Evolutionary conservation across 2,888 invertebrate genomes (phyloP).

Genomic region (Agonum fuliginosum): DNA sequence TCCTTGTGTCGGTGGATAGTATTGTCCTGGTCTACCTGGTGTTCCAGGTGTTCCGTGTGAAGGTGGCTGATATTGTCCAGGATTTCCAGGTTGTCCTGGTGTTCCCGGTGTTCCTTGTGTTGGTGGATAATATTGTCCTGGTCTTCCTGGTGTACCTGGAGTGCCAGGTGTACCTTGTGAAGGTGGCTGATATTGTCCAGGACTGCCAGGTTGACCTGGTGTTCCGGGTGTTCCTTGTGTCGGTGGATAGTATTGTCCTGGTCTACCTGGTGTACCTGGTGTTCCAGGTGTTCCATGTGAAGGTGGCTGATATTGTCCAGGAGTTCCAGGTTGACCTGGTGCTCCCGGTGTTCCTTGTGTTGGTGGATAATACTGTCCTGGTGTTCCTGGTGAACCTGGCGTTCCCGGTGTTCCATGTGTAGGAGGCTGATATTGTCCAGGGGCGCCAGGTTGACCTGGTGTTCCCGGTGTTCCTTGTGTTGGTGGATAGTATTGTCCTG

Average conservation of each 20-base stretch:
- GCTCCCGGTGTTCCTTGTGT: slow-evolving; percentile 65
- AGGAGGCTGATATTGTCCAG: too few relatives aligned
- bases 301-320: slow-evolving; percentile 66
- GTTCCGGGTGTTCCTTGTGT: slow-evolving; percentile 62
- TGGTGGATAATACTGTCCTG: slow-evolving; percentile 64
- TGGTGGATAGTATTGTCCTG: slow-evolving; percentile 57
- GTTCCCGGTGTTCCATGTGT: slow-evolving; percentile 63
- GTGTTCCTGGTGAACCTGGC: slow-evolving; percentile 63
- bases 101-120: slow-evolving; percentile 64
- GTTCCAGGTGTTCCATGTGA: slow-evolving; percentile 68
- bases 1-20: too few relatives aligned
- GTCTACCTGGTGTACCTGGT: slow-evolving; percentile 63
- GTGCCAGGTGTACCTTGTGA: slow-evolving; percentile 43
- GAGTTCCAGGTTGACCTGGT: slow-evolving; percentile 64
- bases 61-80: neutral
- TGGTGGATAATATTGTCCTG: too few relatives aligned
- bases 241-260: too few relatives aligned
- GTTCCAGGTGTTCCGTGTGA: slow-evolving; percentile 42
- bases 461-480: slow-evolving; percentile 61
- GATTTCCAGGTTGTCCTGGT: slow-evolving; percentile 65
- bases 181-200: slow-evolving; percentile 58
- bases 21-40: too few relatives aligned
- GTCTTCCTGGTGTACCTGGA: too few relatives aligned
- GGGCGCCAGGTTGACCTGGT: slow-evolving; percentile 61
- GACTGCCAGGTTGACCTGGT: slow-evolving; percentile 65